Evolutionary conservation across 2,113 vertebrate species (phyloP), one percentile per base, ranked within the genome.

Genomic region (Alligator sinensis): DNA sequence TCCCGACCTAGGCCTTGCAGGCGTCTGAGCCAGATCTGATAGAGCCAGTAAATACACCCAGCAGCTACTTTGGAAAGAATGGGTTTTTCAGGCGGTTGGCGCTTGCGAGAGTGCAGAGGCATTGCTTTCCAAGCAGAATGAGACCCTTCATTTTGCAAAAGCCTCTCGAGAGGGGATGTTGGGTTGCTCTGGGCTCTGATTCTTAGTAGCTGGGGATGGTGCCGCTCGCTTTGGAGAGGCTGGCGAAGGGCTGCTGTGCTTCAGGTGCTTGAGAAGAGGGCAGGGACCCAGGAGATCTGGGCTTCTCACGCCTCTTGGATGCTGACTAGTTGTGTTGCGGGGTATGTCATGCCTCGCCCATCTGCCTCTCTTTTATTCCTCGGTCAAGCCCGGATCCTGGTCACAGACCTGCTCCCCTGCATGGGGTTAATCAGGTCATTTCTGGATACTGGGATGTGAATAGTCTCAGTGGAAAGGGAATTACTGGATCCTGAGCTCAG

Each of bases 361-460:
- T 66, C 64, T n/a, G 64, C 13, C 25, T n/a, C n/a, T 14, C 17
- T 28, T n/a, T 47, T 47, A 47, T 47, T 47, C 47, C 47, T 47
- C 7, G 8, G 15, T 66, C 27, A n/a, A 12, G 5, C 25, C 27
- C 13, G 27, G 14, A 28, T n/a, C 13, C 63, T 66, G 5, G 13
- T 16, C 15, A 66, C 27, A 12, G 15, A n/a, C 28, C 28, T 63
- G 9, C 24, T 63, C 6, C 47, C 47, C 8, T 47, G 47, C 47
- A 47, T 47, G 47, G 47, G 9, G 7, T 47, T 47, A 47, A 47
- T 47, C 47, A 47, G 47, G 47, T 47, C 47, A 9, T 47, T 3
- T 62, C 15, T 17, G 80, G 83, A 14, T 24, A 0, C 3, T 0
- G 3, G 6, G 0, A 1, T 8, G 24, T 19, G 0, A 2, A 12